Evolutionary conservation across 2,888 invertebrate genomes (phyloP).

Genomic region (Epirrhoe tristata): DNA sequence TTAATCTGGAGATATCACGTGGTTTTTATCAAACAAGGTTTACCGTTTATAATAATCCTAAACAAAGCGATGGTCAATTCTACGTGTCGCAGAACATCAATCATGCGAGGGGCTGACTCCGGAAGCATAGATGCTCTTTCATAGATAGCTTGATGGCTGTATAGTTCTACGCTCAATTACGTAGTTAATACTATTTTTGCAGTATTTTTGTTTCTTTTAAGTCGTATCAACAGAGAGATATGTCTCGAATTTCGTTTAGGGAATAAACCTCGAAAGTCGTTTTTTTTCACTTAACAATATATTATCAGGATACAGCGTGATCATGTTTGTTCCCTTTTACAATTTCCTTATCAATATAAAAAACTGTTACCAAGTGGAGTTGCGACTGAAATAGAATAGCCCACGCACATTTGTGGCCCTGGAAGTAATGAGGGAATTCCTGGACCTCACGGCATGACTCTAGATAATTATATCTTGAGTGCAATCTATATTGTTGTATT

Average conservation of each 20-base stretch:
- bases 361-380: background rate
- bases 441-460: conserved; percentile 16
- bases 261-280: too few relatives aligned
- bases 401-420: conserved; percentile 19
- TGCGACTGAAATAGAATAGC: conserved; percentile 13
- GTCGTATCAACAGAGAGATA: too few relatives aligned
- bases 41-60: too few relatives aligned
- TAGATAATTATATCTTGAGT: too few relatives aligned
- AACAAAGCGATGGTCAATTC: background rate
- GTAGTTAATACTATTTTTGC: background rate
- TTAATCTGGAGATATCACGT: too few relatives aligned
- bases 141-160: conserved; percentile 1
- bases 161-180: background rate
- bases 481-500: too few relatives aligned
- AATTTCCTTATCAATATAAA: background rate
- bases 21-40: too few relatives aligned
- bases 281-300: too few relatives aligned
- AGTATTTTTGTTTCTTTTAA: background rate
- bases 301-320: background rate
- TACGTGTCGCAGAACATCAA: conserved; percentile 13
- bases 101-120: conserved; percentile 4
- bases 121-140: conserved; percentile 9
- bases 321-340: background rate
- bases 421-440: conserved; percentile 24
- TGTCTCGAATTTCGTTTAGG: too few relatives aligned